Evolutionary conservation across 2,888 invertebrate species (phyloP).

Genomic region (Copidosoma aretas): DNA sequence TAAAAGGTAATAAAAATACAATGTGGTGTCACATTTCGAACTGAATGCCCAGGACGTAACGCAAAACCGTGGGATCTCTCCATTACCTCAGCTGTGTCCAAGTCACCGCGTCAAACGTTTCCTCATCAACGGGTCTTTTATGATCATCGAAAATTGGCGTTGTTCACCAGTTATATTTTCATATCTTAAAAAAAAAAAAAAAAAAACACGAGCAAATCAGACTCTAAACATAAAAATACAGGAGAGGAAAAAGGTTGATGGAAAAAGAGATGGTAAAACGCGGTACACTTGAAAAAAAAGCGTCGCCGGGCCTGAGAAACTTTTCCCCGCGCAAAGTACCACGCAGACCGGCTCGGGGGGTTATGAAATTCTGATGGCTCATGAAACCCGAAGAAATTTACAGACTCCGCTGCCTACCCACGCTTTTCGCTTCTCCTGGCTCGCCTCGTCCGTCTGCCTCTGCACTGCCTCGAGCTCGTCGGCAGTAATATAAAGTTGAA

Average conservation of each 20-base stretch:
- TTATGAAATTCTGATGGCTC: slow-evolving; percentile 64
- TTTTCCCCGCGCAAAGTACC: slow-evolving; percentile 62
- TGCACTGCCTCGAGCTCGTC: slow-evolving; percentile 31
- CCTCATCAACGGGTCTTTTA: no score
- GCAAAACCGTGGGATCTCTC: no score
- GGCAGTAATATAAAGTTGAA: slow-evolving; percentile 52
- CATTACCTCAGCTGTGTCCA: no score
- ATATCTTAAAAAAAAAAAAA: no score
- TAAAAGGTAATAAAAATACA: no score
- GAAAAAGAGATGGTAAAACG: slow-evolving; percentile 38
- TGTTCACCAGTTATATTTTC: no score
- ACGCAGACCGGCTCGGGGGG: slow-evolving; percentile 63
- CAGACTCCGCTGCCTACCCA: slow-evolving; percentile 56
- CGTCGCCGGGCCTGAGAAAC: slow-evolving; percentile 54
- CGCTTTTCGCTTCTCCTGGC: slow-evolving; percentile 23
- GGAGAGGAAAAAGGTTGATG: slow-evolving; percentile 41
- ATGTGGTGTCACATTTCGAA: no score
- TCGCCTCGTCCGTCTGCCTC: slow-evolving; percentile 23
- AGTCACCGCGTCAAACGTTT: no score
- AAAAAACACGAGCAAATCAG: no score
- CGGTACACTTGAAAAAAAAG: no score
- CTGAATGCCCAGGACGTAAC: no score
- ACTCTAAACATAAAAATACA: slow-evolving; percentile 31
- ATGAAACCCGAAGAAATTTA: slow-evolving; percentile 64
- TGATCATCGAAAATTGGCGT: no score